A percentile compares a stretch with the other conserved stretches of the same genome.
Conservation (phyloP, 2,113 vertebrate species). For the Percina caprodes region DNA sequence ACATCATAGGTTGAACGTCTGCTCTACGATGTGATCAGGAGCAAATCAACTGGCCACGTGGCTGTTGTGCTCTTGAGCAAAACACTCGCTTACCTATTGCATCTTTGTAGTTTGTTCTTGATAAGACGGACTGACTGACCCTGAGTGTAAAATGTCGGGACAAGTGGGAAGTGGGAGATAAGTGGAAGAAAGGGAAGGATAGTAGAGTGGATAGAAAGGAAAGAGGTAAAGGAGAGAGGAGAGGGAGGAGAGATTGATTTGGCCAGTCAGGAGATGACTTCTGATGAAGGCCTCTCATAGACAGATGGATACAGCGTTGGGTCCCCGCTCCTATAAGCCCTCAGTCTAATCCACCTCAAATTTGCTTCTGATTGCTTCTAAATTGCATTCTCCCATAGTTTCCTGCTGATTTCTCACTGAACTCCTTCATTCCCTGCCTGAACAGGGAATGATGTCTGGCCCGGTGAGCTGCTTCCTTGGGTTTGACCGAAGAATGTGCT, state of each 20-base stretch:
- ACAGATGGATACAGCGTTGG: constrained; percentile 79
- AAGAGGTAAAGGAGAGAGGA: constrained; percentile 56
- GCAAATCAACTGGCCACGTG: not conserved
- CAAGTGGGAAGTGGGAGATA: constrained; percentile 55
- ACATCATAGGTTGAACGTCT: constrained; percentile 36
- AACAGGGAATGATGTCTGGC: constrained; percentile 69
- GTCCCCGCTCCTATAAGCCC: constrained; percentile 76
- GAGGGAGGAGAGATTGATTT: constrained; percentile 82
- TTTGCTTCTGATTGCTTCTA: constrained; percentile 86
- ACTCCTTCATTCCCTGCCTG: constrained; percentile 61
- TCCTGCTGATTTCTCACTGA: constrained; percentile 78
- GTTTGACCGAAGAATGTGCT: constrained; percentile 67
- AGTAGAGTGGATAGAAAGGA: constrained; percentile 56
- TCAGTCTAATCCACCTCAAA: constrained; percentile 83
- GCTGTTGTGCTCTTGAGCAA: constrained; percentile 63
- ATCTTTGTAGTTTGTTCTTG: constrained; percentile 39
- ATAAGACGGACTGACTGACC: constrained; percentile 49
- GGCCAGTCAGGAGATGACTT: constrained; percentile 79
- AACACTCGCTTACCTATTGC: constrained; percentile 29
- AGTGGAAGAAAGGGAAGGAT: constrained; percentile 47
- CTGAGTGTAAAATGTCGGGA: constrained; percentile 64
- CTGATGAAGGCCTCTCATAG: constrained; percentile 83
- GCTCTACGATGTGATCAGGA: constrained; percentile 32
- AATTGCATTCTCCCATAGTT: constrained; percentile 85
- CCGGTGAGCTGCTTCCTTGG: constrained; percentile 68